These are phyloP conservation scores for Lepidostoma basale DNA, from an alignment of 1,140 invertebrate genomes.

Conservation along the genomic window DNA sequence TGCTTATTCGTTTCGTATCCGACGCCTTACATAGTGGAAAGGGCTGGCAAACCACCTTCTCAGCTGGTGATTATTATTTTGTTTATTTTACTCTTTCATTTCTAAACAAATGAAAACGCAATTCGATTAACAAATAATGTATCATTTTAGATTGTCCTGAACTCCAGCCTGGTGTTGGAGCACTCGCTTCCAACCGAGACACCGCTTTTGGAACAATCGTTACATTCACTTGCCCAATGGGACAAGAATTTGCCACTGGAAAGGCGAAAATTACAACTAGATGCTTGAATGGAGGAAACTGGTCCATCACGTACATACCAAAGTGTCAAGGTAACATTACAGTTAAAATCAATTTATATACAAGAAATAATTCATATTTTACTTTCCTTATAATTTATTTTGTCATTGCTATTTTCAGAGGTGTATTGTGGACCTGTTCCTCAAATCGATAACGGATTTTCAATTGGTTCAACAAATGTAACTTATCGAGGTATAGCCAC, in stretches of 20 bases:
- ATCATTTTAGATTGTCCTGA: conserved; percentile 81
- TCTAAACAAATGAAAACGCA: neutral
- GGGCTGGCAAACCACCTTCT: conserved; percentile 91
- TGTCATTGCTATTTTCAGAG: conserved; percentile 63
- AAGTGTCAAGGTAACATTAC: conserved; percentile 87
- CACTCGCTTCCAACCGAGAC: conserved; percentile 87
- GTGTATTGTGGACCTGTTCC: conserved; percentile 97
- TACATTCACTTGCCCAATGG: conserved; percentile 88
- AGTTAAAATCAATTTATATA: too few relatives aligned
- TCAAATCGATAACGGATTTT: conserved; percentile 97
- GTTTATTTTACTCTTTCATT: neutral
- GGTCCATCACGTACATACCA: conserved; percentile 91
- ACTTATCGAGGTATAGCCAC: conserved; percentile 91
- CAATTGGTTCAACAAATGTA: conserved; percentile 92
- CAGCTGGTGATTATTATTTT: conserved; percentile 69
- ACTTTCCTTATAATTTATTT: neutral
- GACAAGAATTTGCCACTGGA: conserved; percentile 94
- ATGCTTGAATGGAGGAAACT: conserved; percentile 88
- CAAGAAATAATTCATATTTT: neutral
- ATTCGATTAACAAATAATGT: neutral
- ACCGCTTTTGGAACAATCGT: conserved; percentile 91
- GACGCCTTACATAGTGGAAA: conserved; percentile 83
- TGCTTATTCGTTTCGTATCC: conserved; percentile 85
- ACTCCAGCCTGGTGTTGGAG: conserved; percentile 82
- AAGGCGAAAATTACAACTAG: conserved; percentile 82